Evolutionary conservation across 2,888 invertebrate genomes (phyloP).

Genomic region (Eupithecia subumbrata): DNA sequence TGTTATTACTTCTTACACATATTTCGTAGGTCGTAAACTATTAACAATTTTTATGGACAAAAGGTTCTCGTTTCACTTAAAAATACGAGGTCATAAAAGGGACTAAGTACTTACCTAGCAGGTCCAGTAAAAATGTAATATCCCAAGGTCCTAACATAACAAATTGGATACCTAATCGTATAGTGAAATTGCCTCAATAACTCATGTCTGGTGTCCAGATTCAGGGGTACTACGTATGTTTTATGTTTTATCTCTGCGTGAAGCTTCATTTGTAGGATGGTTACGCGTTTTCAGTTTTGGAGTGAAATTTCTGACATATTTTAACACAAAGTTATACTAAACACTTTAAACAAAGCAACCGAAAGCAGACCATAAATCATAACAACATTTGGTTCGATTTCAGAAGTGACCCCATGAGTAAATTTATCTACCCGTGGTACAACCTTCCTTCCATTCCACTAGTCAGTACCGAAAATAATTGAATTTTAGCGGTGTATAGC

Average conservation of each 20-base stretch:
- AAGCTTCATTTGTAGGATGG: background rate
- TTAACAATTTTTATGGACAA: background rate
- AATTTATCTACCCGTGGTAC: background rate
- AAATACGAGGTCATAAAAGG: conserved; percentile 40
- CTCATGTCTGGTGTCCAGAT: conserved; percentile 37
- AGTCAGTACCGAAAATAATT: no score
- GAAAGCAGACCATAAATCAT: background rate
- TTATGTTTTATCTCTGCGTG: conserved; percentile 16
- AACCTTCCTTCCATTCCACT: background rate
- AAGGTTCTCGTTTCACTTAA: conserved; percentile 8
- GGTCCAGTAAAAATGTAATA: conserved; percentile 45
- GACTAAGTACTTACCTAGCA: conserved; percentile 32
- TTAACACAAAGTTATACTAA: background rate
- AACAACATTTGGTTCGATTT: background rate
- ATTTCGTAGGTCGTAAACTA: conserved; percentile 1
- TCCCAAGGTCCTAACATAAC: conserved; percentile 36
- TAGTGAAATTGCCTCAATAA: conserved; percentile 40
- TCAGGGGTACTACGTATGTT: conserved; percentile 26
- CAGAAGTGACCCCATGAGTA: background rate
- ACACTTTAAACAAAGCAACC: no score
- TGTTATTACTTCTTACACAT: background rate
- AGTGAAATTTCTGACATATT: background rate
- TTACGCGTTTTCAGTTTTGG: background rate
- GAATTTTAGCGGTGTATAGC: no score
- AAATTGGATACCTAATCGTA: conserved; percentile 43